Base-by-base conservation (phyloP, 1,140 invertebrate genomes). In the Neoseiulus cucumeris region DNA sequence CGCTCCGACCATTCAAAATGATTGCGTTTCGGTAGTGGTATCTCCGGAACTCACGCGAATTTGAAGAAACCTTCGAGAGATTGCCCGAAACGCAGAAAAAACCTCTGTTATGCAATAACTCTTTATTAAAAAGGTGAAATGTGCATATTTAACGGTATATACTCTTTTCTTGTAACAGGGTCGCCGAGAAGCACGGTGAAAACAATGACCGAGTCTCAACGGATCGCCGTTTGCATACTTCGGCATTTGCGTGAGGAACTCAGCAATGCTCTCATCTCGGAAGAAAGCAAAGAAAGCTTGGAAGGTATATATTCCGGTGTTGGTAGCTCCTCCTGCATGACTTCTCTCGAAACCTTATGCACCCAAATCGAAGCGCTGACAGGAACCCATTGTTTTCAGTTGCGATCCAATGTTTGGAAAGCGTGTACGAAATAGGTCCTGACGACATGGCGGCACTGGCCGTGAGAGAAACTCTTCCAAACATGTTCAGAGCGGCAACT, bases 351-450 rank as follows among this genome's bases (percentile, higher is more conserved):
- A n/a, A n/a, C n/a, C n/a, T n/a, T n/a, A n/a, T n/a, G n/a, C n/a
- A n/a, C n/a, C n/a, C n/a, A n/a, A n/a, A n/a, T n/a, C n/a, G n/a
- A n/a, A n/a, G n/a, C n/a, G n/a, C n/a, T n/a, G n/a, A n/a, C n/a
- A n/a, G n/a, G n/a, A n/a, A 39, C 33, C 33, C 5, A 65, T 14
- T 42, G 17, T 41, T 55, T 68, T 30, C 0, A 78, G 85, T 87
- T 45, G 85, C 85, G 12, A 82, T 85, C 68, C 87, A 91, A 75
- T 91, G 89, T 74, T 79, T 91, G 67, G 86, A 90, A 74, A 85
- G 84, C 64, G 85, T 87, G 1, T 91, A 87, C 73, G 82, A 82
- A 64, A 70, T 81, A 20, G 75, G 72, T 68, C 72, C 73, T 9
- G 69, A 72, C 45, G 75, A 79, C 70, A 70, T 71, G 7, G 44